These are phyloP conservation scores for Antennarius striatus DNA, from an alignment of 2,113 vertebrate species.

Conservation along the genomic window DNA sequence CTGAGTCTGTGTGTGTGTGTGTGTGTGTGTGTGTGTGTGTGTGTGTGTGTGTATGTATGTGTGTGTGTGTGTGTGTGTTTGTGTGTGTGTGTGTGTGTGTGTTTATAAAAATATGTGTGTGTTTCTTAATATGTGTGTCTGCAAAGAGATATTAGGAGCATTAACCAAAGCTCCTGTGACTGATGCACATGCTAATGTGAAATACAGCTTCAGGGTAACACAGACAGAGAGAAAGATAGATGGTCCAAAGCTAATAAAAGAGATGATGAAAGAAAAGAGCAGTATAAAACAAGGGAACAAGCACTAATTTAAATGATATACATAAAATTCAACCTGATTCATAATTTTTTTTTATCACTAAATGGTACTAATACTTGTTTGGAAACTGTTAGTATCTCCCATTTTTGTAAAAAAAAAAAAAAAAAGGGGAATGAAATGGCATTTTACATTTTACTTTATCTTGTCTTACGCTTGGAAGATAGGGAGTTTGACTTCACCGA, in stretches of 20 bases:
- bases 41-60: slow-evolving; percentile 24
- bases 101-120: slow-evolving; percentile 28
- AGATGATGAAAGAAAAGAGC: slow-evolving; percentile 39
- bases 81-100: slow-evolving; percentile 33
- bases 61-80: slow-evolving; percentile 34
- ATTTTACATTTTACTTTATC: too few relatives aligned
- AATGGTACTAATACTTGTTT: too few relatives aligned
- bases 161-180: slow-evolving; percentile 51
- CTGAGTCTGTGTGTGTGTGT: slow-evolving; percentile 18
- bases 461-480: too few relatives aligned
- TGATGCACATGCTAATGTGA: slow-evolving; percentile 70
- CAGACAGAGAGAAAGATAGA: slow-evolving; percentile 27
- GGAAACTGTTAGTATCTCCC: too few relatives aligned
- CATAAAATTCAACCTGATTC: not conserved
- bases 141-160: slow-evolving; percentile 56
- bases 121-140: slow-evolving; percentile 29
- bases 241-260: not conserved
- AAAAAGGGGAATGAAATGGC: too few relatives aligned
- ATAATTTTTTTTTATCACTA: too few relatives aligned
- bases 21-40: slow-evolving; percentile 19
- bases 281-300: slow-evolving; percentile 30
- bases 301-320: not conserved
- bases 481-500: too few relatives aligned
- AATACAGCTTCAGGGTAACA: slow-evolving; percentile 58
- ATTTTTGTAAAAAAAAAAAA: too few relatives aligned